Evolutionary conservation across 2,797 vertebrate species (phyloP), one percentile per base, ranked within the genome.

Genomic region (Scolopax bukidnonensis): DNA sequence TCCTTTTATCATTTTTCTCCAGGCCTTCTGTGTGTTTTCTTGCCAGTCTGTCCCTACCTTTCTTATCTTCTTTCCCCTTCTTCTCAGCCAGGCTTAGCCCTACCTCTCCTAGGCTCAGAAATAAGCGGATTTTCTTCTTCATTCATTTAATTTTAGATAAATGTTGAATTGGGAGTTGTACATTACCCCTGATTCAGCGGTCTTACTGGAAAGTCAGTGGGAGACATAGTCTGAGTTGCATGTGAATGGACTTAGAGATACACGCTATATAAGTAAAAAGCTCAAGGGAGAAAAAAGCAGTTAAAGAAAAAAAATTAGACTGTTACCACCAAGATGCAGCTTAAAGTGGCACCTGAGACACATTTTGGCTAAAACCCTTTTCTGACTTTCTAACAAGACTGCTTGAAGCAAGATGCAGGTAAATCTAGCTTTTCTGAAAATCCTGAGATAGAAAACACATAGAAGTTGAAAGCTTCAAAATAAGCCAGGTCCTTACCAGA

Each of bases 101-200:
- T 89, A 67, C 68, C 84, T 95, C 87, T 96, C 48, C 51, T 75
- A 89, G 48, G 71, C 81, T 89, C 78, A 92, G 81, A 75, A 94
- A 83, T 95, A 96, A 96, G 92, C 93, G 92, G 95, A 97, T 97
- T 94, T 96, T 93, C 92, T 92, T 94, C 53, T 91, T 95, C 53
- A 0, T 94, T 95, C 95, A 83, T 91, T 94, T 95, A 89, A 96
- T 96, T 97, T 94, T 36, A 97, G 95, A 96, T 97, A 97, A 96
- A 93, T 78, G 90, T 94, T 95, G 95, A 95, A 92, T 32, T 95
- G 87, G 95, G 92, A 96, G 68, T 91, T 94, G 78, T 47, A 92
- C 57, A 68, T 93, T 95, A 87, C 57, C 86, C 86, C 68, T 84
- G 90, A 94, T 91, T 93, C 95, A 94, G 84, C 93, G 93, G 75